These are phyloP conservation scores for Irena cyanogastra DNA, from an alignment of 2,113 vertebrate genomes.

Conservation along the genomic window DNA sequence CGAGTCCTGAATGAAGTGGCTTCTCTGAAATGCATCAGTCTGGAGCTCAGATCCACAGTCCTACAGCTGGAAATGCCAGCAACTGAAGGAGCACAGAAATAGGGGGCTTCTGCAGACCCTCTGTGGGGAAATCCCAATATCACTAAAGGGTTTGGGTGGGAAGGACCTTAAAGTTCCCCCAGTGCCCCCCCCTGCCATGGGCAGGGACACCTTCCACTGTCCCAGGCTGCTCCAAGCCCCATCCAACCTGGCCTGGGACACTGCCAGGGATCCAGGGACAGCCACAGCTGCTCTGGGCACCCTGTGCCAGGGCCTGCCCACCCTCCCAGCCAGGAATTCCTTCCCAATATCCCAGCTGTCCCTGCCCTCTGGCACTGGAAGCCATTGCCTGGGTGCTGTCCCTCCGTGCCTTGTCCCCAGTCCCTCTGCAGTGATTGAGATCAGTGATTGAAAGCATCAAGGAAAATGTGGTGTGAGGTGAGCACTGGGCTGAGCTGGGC, in stretches of 20 bases:
- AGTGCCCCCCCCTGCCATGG: accelerated
- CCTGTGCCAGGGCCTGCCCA: background rate
- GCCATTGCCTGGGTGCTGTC: background rate
- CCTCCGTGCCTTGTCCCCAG: background rate
- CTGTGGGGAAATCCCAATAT: background rate
- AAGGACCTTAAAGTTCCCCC: background rate
- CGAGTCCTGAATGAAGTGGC: accelerated
- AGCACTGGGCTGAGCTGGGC: accelerated
- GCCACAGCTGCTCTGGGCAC: background rate
- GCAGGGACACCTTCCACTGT: background rate
- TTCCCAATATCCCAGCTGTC: accelerated
- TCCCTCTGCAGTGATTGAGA: accelerated
- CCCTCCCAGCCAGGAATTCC: background rate
- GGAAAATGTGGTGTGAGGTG: accelerated
- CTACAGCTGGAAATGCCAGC: background rate
- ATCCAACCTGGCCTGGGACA: accelerated
- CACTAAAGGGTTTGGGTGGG: background rate
- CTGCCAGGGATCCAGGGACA: background rate
- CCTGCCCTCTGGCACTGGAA: background rate
- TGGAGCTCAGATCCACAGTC: background rate
- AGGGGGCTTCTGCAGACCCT: accelerated
- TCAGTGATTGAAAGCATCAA: accelerated
- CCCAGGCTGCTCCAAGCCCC: background rate
- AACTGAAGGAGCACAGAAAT: background rate
- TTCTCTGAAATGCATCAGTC: accelerated